Evolutionary conservation across 2,113 vertebrate genomes (phyloP).

Genomic region (Corythornis vintsioides): DNA sequence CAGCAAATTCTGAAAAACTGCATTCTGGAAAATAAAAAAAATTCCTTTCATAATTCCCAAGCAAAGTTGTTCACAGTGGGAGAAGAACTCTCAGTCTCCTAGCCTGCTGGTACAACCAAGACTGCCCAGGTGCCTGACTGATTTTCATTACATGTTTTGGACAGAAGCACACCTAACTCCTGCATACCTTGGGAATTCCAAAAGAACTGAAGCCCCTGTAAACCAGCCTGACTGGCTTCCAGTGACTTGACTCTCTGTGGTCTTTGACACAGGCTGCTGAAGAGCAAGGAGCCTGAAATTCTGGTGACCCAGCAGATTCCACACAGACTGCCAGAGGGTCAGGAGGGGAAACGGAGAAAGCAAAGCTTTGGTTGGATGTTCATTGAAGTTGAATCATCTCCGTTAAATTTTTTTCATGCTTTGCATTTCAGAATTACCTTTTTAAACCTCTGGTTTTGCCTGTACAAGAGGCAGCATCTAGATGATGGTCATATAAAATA

Average conservation of each 20-base stretch:
- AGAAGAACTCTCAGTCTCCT: not conserved
- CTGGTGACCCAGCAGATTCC: not conserved
- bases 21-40: not conserved
- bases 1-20: not conserved
- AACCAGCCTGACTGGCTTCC: not conserved
- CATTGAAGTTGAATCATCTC: not conserved
- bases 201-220: not conserved
- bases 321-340: not conserved
- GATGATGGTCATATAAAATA: not conserved
- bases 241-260: not conserved
- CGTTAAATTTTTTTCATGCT: not conserved
- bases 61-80: not conserved
- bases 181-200: not conserved
- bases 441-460: not conserved
- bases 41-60: not conserved
- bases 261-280: not conserved
- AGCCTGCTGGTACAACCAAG: not conserved
- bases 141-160: not conserved
- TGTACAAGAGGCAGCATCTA: not conserved
- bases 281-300: not conserved
- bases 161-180: not conserved
- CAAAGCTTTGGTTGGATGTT: not conserved
- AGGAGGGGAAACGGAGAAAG: not conserved
- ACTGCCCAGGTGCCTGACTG: not conserved
- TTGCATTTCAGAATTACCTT: slow-evolving; percentile 5